Base-by-base conservation (phyloP, 2,888 invertebrate species). In the Protula sp. region DNA sequence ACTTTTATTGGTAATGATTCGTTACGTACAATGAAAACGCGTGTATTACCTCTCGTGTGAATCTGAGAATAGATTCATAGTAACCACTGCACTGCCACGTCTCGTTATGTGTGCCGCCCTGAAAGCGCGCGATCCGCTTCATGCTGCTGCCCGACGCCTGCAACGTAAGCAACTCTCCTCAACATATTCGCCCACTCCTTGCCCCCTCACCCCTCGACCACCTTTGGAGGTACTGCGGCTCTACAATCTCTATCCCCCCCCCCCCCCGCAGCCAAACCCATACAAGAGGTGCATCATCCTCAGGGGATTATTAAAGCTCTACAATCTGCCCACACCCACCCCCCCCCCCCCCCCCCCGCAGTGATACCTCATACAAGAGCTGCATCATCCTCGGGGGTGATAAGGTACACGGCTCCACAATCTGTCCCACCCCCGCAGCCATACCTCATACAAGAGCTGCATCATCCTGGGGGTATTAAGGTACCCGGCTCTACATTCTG, bases 401-500 rank as follows among this genome's bases (percentile, higher is more conserved):
- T n/a, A n/a, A n/a, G n/a, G n/a, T n/a, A n/a, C n/a, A n/a, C n/a
- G n/a, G n/a, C n/a, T n/a, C n/a, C n/a, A n/a, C n/a, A n/a, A n/a
- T n/a, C n/a, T n/a, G n/a, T n/a, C n/a, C n/a, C n/a, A n/a, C n/a
- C n/a, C n/a, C n/a, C n/a, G n/a, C n/a, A n/a, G n/a, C 38, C 72
- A 72, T 72, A 81, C 81, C 70, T 87, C 84, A 76, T 89, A 90
- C 57, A 95, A 84, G 62, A 88, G 87, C 64, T 87, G 85, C 86
- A 92, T 92, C 94, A 95, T 95, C 55, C 85, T 83, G 94, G 92
- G 54, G 95, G 95, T 31, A 97, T 92, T 58, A 95, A 82, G 19
- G 87, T 86, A 80, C n/a, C n/a, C n/a, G n/a, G n/a, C n/a, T n/a
- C n/a, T n/a, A n/a, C n/a, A n/a, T n/a, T n/a, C n/a, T n/a, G n/a